Evolutionary conservation across 92 coral and sea anemone species (phyloP), one percentile per base, ranked within the genome.

Genomic region (Porites rus): DNA sequence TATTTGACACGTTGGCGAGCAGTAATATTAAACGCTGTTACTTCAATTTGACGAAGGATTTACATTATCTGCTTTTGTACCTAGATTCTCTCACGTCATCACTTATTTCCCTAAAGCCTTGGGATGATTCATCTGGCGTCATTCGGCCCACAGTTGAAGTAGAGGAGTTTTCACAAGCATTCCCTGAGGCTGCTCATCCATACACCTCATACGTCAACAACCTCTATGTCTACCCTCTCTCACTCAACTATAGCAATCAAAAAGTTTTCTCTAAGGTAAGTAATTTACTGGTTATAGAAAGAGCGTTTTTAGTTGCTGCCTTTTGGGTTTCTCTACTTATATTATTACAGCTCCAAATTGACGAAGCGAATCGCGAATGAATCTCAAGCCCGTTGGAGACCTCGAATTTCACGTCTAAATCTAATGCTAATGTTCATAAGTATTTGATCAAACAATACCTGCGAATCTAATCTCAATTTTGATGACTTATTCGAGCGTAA

Each of bases 111-210:
- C 96, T 96, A 53, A 93, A 92, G 72, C 98, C 99, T 38, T 97
- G 86, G 78, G 88, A 84, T 46, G 88, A 90, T 68, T 73, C 89
- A 8, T 50, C 31, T 69, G 76, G 87, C 58, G 74, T 72, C 52
- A 59, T 90, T 54, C 94, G 89, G 8, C 95, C 99, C 17, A 87
- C 95, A 24, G 76, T 95, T 25, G 99, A 97, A 67, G 79, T 95
- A 1, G 94, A 93, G 65, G 99, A 97, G 83, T 97, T 97, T 84
- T 89, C 87, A 75, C 97, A 96, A 75, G 86, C 97, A 11, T 89
- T 90, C 46, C 98, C 98, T 1, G 94, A 93, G 72, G 99, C 98
- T 2, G 99, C 98, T 8, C 92, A 91, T 63, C 99, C 99, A 2
- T 93, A 95, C 83, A 95, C 94, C 17, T 88, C 93, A 4, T 97